Conservation (phyloP, 2,113 vertebrate species). For the Meleagris gallopavo region DNA sequence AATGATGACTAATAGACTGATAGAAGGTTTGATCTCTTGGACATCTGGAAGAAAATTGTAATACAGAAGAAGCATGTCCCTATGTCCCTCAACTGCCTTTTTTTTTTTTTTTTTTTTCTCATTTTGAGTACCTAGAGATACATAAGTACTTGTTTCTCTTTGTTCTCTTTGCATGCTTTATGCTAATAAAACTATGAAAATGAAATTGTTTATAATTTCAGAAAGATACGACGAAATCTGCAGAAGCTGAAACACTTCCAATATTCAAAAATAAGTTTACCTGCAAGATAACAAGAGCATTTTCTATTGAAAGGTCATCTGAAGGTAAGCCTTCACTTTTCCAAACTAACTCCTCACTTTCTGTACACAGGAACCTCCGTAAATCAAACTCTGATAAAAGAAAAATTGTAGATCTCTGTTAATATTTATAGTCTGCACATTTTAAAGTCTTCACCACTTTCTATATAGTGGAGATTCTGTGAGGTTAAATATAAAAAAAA, state of each 20-base stretch:
- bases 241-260: neutral
- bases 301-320: constrained; percentile 97
- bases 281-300: constrained; percentile 97
- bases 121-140: neutral
- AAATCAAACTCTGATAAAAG: constrained; percentile 88
- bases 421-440: neutral
- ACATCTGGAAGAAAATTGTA: neutral
- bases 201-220: neutral
- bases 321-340: constrained; percentile 97
- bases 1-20: neutral
- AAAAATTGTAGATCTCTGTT: neutral
- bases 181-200: neutral
- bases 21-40: accelerated
- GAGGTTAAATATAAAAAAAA: neutral
- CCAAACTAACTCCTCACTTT: constrained; percentile 97
- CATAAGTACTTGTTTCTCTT: neutral
- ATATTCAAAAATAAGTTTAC: constrained; percentile 67
- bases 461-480: neutral
- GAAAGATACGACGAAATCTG: neutral
- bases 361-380: constrained; percentile 91
- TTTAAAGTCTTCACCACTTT: neutral
- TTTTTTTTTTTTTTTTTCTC: neutral
- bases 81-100: neutral
- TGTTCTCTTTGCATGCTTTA: neutral
- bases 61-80: neutral